These are phyloP conservation scores for Xyrauchen texanus DNA, from an alignment of 2,113 vertebrate species.

Conservation along the genomic window DNA sequence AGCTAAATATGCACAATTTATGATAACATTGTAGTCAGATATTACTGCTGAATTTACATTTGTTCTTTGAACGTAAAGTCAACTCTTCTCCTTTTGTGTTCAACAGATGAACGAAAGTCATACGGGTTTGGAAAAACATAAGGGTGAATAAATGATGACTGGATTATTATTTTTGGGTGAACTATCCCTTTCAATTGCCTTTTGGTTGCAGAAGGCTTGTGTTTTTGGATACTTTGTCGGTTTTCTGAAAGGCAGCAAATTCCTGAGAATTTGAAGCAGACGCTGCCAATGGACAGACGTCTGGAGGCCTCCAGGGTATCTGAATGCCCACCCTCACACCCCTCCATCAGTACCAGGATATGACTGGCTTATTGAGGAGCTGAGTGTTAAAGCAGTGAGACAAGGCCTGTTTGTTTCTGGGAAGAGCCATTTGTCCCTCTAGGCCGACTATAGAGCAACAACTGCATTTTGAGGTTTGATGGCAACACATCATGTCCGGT, in stretches of 20 bases:
- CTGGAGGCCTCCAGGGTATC: constrained; percentile 21
- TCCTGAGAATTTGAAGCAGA: constrained; percentile 22
- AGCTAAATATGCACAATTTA: too few relatives aligned
- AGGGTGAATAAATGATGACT: too few relatives aligned
- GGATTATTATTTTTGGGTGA: too few relatives aligned
- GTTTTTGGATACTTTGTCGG: background rate
- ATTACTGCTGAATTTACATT: too few relatives aligned
- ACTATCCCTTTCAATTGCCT: background rate
- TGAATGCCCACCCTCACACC: constrained; percentile 8
- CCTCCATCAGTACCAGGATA: constrained; percentile 3
- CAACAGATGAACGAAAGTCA: too few relatives aligned
- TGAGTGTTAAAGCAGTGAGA: background rate
- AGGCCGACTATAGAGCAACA: constrained; percentile 49
- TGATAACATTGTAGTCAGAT: too few relatives aligned
- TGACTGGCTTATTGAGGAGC: constrained; percentile 4
- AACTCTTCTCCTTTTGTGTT: too few relatives aligned
- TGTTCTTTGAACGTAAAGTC: background rate
- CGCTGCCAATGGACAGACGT: constrained; percentile 10
- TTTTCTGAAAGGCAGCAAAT: constrained; percentile 22
- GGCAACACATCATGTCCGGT: constrained; percentile 48
- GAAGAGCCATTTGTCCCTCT: constrained; percentile 25
- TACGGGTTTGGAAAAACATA: too few relatives aligned
- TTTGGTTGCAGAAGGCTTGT: background rate
- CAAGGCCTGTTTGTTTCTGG: background rate
- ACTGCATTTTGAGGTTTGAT: constrained; percentile 64